phyloP scores from a whole-genome alignment of 2,797 vertebrate species.

The Neomorphus geoffroyi region DNA sequence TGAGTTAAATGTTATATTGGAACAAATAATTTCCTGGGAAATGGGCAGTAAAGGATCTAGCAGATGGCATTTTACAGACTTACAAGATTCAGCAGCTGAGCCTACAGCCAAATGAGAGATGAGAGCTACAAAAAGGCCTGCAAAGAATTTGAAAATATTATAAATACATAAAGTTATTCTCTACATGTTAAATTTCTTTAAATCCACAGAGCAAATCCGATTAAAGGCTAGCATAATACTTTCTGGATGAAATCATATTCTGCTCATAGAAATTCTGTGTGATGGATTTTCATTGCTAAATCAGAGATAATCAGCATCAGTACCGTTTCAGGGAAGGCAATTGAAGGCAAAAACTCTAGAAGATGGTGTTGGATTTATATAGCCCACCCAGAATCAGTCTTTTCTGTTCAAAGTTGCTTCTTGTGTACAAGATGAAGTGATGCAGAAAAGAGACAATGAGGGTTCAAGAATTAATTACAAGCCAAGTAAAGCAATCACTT shows the following conservation, averaged over 20 bases:
- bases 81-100: neutral
- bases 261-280: constrained; percentile 1
- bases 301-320: neutral
- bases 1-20: neutral
- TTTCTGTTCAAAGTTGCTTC: neutral
- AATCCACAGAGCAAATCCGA: constrained; percentile 51
- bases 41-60: neutral
- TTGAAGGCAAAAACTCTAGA: neutral
- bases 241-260: constrained; percentile 32
- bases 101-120: neutral
- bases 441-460: neutral
- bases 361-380: neutral
- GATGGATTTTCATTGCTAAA: constrained; percentile 51
- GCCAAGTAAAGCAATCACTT: neutral
- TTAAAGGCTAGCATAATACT: constrained; percentile 40
- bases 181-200: constrained; percentile 41
- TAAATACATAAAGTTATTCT: constrained; percentile 22
- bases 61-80: constrained; percentile 44
- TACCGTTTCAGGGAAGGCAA: neutral
- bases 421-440: neutral
- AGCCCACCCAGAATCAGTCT: neutral
- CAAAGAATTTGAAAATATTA: neutral
- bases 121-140: neutral
- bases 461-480: neutral
- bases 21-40: constrained; percentile 1